These are phyloP conservation scores for Rhinopomastus cyanomelas DNA, from an alignment of 2,113 vertebrate species.

Conservation along the genomic window DNA sequence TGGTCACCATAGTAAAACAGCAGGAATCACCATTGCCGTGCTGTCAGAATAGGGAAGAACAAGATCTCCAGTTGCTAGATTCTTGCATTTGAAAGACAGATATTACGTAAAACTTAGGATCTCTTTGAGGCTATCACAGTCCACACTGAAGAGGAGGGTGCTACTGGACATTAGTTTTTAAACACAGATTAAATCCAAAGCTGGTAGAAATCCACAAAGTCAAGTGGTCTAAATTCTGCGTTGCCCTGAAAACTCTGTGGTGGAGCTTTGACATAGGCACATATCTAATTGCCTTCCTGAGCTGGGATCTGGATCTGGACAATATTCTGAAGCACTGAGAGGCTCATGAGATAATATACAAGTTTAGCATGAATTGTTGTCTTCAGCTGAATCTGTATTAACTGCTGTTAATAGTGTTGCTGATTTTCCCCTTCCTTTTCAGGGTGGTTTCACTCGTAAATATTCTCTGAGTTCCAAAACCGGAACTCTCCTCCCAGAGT, in stretches of 20 bases:
- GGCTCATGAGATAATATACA: neutral
- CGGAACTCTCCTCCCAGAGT: slow-evolving; percentile 95
- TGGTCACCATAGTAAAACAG: neutral
- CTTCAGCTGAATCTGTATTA: neutral
- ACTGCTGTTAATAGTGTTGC: neutral
- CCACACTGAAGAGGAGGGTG: neutral
- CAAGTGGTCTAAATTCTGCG: neutral
- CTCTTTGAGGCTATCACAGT: neutral
- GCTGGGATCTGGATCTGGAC: neutral
- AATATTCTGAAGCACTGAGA: neutral
- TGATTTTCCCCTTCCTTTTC: slow-evolving; percentile 31
- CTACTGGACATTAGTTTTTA: neutral
- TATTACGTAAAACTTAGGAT: neutral
- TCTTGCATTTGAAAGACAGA: neutral
- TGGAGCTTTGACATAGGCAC: neutral
- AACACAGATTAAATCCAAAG: neutral
- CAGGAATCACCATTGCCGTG: neutral
- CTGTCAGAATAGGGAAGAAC: neutral
- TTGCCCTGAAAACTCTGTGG: neutral
- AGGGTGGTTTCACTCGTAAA: slow-evolving; percentile 98
- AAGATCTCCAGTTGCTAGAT: neutral
- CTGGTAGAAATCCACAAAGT: neutral
- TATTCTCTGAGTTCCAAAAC: slow-evolving; percentile 98
- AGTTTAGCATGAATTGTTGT: neutral
- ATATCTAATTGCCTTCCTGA: neutral